Conservation (phyloP, 1,140 invertebrate genomes). For the Amphibalanus amphitrite region DNA sequence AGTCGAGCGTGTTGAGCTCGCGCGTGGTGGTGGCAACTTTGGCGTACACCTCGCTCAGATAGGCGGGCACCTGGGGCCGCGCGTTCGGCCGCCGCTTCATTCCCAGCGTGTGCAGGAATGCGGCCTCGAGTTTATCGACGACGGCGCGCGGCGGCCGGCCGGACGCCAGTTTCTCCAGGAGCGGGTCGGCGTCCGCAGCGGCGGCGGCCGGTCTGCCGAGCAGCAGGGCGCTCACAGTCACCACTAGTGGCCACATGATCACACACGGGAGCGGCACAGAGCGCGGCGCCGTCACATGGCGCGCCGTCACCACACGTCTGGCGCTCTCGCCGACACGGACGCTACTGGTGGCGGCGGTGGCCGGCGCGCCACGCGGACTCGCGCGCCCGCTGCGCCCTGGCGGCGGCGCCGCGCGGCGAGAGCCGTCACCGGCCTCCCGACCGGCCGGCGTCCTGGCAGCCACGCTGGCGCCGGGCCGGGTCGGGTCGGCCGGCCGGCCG, state of each 20-base stretch:
- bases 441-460: neutral
- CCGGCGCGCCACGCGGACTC: neutral
- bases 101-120: neutral
- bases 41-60: neutral
- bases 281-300: neutral
- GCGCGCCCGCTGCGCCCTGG: too few species aligned
- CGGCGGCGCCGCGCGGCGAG: neutral
- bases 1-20: neutral
- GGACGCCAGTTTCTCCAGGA: neutral
- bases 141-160: neutral
- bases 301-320: neutral
- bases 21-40: neutral
- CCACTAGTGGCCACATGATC: neutral
- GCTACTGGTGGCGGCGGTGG: neutral
- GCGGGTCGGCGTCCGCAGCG: neutral
- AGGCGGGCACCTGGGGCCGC: neutral
- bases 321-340: neutral
- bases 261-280: neutral
- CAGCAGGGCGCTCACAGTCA: neutral
- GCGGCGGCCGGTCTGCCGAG: neutral
- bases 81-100: neutral
- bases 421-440: neutral
- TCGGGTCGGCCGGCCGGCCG: too few species aligned
- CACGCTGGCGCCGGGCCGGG: neutral
- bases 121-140: neutral